Conservation (phyloP, 1,140 invertebrate genomes). For the Pachypeltis micranthus region DNA sequence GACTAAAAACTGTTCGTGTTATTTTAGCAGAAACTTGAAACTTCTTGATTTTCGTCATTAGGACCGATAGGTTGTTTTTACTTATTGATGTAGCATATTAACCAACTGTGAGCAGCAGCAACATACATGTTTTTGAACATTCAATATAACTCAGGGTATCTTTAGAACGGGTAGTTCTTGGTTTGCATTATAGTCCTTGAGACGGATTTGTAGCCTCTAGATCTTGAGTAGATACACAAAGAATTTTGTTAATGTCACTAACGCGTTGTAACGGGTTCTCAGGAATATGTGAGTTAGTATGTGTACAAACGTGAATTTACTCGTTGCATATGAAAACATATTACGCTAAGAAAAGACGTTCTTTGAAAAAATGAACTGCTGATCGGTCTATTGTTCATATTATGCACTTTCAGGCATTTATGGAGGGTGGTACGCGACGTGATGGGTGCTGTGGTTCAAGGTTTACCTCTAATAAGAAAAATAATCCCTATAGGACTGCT, state of each 20-base stretch:
- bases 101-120: no score
- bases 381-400: no score
- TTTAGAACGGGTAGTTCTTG: no score
- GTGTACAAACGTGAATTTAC: not conserved
- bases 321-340: not conserved
- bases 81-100: not conserved
- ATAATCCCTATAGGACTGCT: no score
- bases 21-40: not conserved
- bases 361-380: not conserved
- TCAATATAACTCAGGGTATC: no score
- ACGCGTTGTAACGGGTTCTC: not conserved
- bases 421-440: no score
- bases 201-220: not conserved
- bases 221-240: not conserved
- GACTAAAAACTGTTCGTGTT: not conserved
- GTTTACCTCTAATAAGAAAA: no score
- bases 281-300: not conserved
- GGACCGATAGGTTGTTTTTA: not conserved
- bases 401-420: no score
- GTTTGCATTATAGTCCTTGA: no score
- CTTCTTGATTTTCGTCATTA: not conserved
- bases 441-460: no score
- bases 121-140: no score
- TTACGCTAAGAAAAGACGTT: not conserved
- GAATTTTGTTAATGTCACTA: not conserved